phyloP scores from a whole-genome alignment of 2,888 invertebrate genomes.

The Megastigmus dorsalis region DNA sequence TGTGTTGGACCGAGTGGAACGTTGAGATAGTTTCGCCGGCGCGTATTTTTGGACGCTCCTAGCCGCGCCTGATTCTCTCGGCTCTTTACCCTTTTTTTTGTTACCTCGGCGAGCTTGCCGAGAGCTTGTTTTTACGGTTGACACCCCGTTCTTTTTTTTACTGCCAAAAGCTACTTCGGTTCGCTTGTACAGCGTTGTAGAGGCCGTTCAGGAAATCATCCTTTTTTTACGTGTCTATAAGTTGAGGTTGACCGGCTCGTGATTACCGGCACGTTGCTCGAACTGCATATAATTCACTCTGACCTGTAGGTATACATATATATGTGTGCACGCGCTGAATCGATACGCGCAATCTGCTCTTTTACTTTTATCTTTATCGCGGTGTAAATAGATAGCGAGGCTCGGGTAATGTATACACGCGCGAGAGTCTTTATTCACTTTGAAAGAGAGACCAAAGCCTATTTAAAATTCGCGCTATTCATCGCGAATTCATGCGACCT shows the following conservation, averaged over 20 bases:
- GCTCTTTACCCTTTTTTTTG: neutral
- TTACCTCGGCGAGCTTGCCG: neutral
- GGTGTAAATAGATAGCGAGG: slow-evolving; percentile 7
- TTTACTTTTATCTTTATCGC: neutral
- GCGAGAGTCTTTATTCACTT: neutral
- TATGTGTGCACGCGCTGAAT: too few species aligned
- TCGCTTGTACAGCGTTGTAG: too few species aligned
- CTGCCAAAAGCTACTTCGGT: neutral
- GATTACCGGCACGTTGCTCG: too few species aligned
- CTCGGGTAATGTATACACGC: neutral
- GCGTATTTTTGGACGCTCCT: too few species aligned
- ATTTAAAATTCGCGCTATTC: neutral
- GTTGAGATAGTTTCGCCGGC: too few species aligned
- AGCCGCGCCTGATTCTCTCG: too few species aligned
- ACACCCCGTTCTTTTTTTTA: neutral
- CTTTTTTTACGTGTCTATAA: too few species aligned
- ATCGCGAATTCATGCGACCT: neutral
- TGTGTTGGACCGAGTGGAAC: too few species aligned
- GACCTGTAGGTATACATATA: too few species aligned
- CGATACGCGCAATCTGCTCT: neutral
- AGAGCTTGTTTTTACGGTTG: neutral
- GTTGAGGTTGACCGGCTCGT: too few species aligned
- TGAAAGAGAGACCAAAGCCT: neutral
- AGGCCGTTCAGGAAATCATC: too few species aligned
- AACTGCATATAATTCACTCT: too few species aligned